These are phyloP conservation scores for Periophthalmus magnuspinnatus DNA, from an alignment of 2,797 vertebrate genomes.

Conservation along the genomic window DNA sequence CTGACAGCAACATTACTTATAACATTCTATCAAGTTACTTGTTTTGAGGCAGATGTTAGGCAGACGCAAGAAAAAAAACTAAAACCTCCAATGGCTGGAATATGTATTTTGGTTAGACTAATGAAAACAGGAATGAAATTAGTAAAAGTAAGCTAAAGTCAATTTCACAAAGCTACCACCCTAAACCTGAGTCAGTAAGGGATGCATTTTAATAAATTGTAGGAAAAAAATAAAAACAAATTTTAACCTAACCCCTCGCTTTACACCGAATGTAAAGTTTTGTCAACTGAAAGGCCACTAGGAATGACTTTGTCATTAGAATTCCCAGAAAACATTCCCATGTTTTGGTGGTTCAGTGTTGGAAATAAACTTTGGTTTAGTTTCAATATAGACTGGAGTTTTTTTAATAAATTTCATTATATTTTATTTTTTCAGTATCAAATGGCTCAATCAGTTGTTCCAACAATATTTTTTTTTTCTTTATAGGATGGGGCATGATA, in stretches of 20 bases:
- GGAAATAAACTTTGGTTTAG: slow-evolving; percentile 51
- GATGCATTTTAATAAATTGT: background rate
- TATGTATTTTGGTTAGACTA: background rate
- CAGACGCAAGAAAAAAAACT: background rate
- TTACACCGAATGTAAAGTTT: background rate
- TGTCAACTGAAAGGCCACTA: slow-evolving; percentile 1
- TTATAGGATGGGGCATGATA: too few species aligned
- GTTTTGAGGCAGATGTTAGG: background rate
- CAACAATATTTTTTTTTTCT: too few species aligned
- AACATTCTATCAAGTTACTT: background rate
- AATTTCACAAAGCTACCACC: background rate
- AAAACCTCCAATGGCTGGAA: background rate
- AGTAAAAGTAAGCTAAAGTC: background rate
- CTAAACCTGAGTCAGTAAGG: slow-evolving; percentile 1
- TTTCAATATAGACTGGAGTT: background rate
- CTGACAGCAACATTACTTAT: background rate
- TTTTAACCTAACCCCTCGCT: background rate
- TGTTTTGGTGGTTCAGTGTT: slow-evolving; percentile 3
- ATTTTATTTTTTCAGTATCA: too few species aligned
- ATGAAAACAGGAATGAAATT: background rate
- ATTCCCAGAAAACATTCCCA: background rate
- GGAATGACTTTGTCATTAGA: slow-evolving; percentile 10
- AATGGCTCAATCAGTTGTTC: too few species aligned
- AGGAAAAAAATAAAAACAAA: background rate
- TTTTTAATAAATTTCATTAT: too few species aligned